Evolutionary conservation across 92 coral and sea anemone genomes (phyloP), one percentile per base, ranked within the genome.

Genomic region (Porites divaricata): DNA sequence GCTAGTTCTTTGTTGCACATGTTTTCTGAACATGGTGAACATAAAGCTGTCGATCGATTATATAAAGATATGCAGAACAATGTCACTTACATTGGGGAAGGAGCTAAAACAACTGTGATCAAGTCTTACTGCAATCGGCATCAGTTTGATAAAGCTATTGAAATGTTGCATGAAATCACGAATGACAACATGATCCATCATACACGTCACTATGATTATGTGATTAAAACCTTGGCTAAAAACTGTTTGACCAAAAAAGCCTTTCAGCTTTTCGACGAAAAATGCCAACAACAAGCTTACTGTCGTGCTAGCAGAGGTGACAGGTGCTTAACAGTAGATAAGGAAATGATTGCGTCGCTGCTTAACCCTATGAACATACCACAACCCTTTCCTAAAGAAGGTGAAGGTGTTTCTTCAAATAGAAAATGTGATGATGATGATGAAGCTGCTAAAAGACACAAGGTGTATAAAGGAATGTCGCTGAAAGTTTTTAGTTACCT

Each of bases 221-320:
- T 93, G 0, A 96, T 96, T 35, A 90, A 81, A 25, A 85, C 89
- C 70, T 81, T 95, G 8, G 98, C 97, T 26, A 84, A 91, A 11
- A 66, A 70, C 49, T 97, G 98, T 17, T 80, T 74, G 26, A 58
- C 83, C 26, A 75, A 81, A 21, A 75, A 70, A 61, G 98, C 99
- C 22, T 95, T 95, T 78, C 90, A 88, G 70, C 92, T 96, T 26
- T 91, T 96, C 75, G 77, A 91, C 24, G 98, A 91, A 86, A 94
- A 94, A 81, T 67, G 87, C 48, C 63, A 92, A 28, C 85, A 77
- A 67, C 89, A 81, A 61, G 66, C 71, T 2, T 85, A 80, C 49
- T 78, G 81, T 45, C 62, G 70, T 79, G 77, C 91, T 49, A 88
- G 81, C 69, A 81, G 80, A 50, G 90, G 83, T 58, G 89, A 76